These are phyloP conservation scores for Gymnothorax javanicus DNA, from an alignment of 2,797 vertebrate genomes.

Conservation along the genomic window DNA sequence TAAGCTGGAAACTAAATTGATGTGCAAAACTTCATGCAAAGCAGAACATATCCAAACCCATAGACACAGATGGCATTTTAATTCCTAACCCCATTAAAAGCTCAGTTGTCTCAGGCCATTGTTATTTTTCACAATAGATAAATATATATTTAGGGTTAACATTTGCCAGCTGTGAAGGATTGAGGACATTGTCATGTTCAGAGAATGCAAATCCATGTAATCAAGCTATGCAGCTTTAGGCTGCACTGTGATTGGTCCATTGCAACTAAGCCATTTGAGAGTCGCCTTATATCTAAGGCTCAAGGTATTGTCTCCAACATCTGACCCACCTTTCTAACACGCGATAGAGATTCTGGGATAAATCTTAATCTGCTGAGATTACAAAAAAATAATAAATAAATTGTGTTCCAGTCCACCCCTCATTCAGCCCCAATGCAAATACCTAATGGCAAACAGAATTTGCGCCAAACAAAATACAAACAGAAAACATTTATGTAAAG, in stretches of 20 bases:
- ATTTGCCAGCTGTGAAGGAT: background rate
- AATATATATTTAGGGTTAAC: background rate
- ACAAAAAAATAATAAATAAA: background rate
- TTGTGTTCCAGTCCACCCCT: background rate
- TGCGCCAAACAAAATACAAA: background rate
- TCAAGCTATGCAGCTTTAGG: background rate
- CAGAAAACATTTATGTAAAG: background rate
- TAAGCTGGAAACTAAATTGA: background rate
- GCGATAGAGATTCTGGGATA: background rate
- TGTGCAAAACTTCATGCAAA: background rate
- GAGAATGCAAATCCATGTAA: background rate
- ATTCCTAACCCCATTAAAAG: background rate
- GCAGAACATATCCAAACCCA: background rate
- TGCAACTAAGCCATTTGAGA: background rate
- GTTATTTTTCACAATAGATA: background rate
- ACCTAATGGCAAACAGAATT: background rate
- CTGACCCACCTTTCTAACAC: background rate
- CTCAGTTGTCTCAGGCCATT: background rate
- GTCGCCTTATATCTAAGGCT: background rate
- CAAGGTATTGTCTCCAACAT: background rate
- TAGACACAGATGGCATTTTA: background rate
- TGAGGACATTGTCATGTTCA: background rate
- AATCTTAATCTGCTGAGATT: conserved; percentile 18
- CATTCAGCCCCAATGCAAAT: background rate
- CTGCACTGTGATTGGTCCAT: background rate